Percentiles rank a stretch among this genome's conserved stretches.
Conservation (phyloP, 2,797 vertebrate genomes). For the Propithecus perrieri region DNA sequence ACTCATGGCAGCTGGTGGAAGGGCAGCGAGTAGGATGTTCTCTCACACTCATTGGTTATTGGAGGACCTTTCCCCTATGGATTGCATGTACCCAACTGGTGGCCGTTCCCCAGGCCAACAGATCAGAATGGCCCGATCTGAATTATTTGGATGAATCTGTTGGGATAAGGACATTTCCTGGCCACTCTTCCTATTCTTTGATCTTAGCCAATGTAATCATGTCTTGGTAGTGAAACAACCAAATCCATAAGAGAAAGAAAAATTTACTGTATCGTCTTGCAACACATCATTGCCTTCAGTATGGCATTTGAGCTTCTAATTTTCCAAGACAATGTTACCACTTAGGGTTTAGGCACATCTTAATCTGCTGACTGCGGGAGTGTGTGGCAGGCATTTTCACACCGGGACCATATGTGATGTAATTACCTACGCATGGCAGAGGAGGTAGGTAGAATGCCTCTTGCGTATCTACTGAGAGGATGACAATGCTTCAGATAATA, state of each 20-base stretch:
- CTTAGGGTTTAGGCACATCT: not conserved
- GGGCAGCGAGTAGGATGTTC: not conserved
- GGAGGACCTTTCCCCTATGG: not conserved
- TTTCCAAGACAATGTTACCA: not conserved
- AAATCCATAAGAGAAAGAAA: not conserved
- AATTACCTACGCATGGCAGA: not conserved
- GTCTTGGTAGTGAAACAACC: not conserved
- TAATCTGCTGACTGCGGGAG: slow-evolving; percentile 25
- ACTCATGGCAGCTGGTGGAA: not conserved
- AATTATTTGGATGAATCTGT: not conserved
- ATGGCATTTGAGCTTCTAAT: not conserved
- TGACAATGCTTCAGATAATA: not conserved
- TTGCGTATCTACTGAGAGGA: not conserved
- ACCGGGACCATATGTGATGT: not conserved
- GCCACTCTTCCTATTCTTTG: not conserved
- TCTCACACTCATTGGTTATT: not conserved
- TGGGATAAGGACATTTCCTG: not conserved
- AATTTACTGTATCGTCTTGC: not conserved
- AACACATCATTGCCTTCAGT: not conserved
- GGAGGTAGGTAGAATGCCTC: not conserved
- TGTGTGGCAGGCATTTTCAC: not conserved
- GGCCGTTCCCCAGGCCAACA: not conserved
- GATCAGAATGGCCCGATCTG: not conserved
- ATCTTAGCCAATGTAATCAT: not conserved
- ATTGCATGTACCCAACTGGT: not conserved